Conservation (phyloP, 2,797 vertebrate species). For the Micropoecilia bifurca region DNA sequence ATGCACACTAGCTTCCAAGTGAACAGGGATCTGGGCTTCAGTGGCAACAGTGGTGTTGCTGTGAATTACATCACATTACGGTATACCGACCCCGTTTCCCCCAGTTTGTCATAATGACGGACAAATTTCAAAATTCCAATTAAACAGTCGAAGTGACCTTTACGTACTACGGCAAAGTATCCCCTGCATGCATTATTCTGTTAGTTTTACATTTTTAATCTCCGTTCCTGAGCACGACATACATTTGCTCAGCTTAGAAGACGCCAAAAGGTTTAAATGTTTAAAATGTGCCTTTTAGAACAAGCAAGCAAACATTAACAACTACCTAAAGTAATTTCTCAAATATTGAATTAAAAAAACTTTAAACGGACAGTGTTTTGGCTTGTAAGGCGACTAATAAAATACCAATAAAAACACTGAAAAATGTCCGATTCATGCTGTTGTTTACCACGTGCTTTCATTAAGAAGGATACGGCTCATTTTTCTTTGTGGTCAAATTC, state of each 20-base stretch:
- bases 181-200: not conserved
- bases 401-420: not conserved
- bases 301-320: not conserved
- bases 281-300: not conserved
- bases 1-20: not conserved
- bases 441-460: not conserved
- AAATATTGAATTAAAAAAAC: not conserved
- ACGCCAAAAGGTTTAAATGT: not conserved
- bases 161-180: not conserved
- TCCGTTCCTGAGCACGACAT: not conserved
- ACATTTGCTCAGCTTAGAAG: not conserved
- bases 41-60: not conserved
- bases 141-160: not conserved
- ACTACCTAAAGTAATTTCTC: not conserved
- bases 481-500: not conserved
- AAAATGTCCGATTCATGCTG: not conserved
- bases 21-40: not conserved
- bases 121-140: not conserved
- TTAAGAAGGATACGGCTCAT: not conserved
- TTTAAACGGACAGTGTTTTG: not conserved
- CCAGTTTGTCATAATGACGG: not conserved
- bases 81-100: not conserved
- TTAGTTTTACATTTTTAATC: not conserved
- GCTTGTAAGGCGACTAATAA: not conserved
- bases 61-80: slow-evolving; percentile 2